A percentile compares a stretch with the other conserved stretches of the same genome.
These are phyloP conservation scores for Lomographa bimaculata DNA, from an alignment of 2,888 invertebrate species.

Conservation along the genomic window DNA sequence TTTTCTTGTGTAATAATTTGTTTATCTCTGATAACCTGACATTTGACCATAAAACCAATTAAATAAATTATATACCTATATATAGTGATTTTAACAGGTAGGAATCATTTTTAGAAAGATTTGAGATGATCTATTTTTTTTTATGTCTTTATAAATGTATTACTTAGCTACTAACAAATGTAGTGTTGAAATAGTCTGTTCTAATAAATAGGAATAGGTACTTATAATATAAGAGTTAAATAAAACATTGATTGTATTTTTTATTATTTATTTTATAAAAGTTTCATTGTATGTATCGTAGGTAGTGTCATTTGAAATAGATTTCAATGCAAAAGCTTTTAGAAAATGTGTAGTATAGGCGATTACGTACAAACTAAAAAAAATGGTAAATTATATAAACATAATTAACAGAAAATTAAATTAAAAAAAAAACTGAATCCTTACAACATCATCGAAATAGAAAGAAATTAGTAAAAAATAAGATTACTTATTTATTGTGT, in stretches of 20 bases:
- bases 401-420: slow-evolving; percentile 35
- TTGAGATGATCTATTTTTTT: no score
- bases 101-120: no score
- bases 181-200: no score
- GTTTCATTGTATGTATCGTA: slow-evolving; percentile 79
- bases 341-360: slow-evolving; percentile 81
- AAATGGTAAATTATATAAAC: slow-evolving; percentile 53
- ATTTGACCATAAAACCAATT: no score
- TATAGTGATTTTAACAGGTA: no score
- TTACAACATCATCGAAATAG: slow-evolving; percentile 42
- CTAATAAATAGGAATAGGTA: no score
- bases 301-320: slow-evolving; percentile 77
- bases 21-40: no score
- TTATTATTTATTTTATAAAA: slow-evolving; percentile 73
- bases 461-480: slow-evolving; percentile 54
- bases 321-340: slow-evolving; percentile 68
- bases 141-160: no score
- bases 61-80: no score
- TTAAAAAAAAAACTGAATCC: slow-evolving; percentile 34
- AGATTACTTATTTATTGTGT: slow-evolving; percentile 55
- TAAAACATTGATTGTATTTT: slow-evolving; percentile 55
- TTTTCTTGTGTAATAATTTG: no score
- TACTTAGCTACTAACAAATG: no score
- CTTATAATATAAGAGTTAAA: no score
- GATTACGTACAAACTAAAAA: slow-evolving; percentile 64